phyloP scores from a whole-genome alignment of 2,888 invertebrate species.

The Aporophyla lueneburgensis region DNA sequence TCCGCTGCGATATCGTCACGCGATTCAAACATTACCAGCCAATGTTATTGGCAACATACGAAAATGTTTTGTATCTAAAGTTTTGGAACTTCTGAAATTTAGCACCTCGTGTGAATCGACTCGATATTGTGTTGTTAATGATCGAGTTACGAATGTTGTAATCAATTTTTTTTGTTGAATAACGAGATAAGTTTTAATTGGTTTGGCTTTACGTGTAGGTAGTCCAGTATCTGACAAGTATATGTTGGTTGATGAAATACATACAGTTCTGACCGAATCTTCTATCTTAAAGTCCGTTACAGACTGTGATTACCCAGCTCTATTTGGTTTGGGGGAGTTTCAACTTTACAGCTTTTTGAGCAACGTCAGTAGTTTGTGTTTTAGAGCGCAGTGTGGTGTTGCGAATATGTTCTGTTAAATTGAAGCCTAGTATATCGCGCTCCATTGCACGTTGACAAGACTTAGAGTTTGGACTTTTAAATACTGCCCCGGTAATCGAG shows the following conservation, averaged over 20 bases:
- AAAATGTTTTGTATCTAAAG: constrained; percentile 54
- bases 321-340: background rate
- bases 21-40: constrained; percentile 62
- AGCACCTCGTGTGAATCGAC: constrained; percentile 47
- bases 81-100: constrained; percentile 49
- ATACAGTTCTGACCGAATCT: background rate
- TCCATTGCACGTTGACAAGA: no score
- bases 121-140: constrained; percentile 42
- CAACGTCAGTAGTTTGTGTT: no score
- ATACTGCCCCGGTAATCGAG: no score
- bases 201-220: constrained; percentile 1
- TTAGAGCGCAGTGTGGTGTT: no score
- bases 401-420: no score
- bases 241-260: background rate
- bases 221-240: background rate
- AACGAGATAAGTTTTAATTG: constrained; percentile 48
- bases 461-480: no score
- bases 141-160: constrained; percentile 27
- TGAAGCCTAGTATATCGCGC: no score
- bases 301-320: background rate
- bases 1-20: constrained; percentile 56
- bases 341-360: no score
- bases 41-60: constrained; percentile 56
- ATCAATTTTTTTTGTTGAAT: constrained; percentile 38
- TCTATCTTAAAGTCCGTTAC: background rate